Evolutionary conservation across 2,888 invertebrate genomes (phyloP).

Genomic region (Eremobia ochroleuca): DNA sequence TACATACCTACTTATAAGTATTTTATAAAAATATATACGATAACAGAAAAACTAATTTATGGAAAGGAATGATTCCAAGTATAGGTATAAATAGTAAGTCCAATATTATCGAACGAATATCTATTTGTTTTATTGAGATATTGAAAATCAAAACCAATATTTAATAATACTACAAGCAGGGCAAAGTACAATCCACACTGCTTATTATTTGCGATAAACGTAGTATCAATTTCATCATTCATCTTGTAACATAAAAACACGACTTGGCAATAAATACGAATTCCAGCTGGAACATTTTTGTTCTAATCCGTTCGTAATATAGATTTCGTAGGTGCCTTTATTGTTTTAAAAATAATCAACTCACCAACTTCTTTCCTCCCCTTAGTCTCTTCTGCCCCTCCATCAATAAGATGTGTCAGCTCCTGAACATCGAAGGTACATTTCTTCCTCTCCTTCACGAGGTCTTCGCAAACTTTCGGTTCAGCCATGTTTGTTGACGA

Average conservation of each 20-base stretch:
- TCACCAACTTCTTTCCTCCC: slow-evolving; percentile 90
- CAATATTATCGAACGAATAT: background rate
- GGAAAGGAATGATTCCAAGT: background rate
- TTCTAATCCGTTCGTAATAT: background rate
- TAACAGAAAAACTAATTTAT: too few species aligned
- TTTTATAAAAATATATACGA: background rate
- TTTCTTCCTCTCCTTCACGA: slow-evolving; percentile 92
- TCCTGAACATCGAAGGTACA: slow-evolving; percentile 94
- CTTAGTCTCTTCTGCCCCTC: slow-evolving; percentile 93
- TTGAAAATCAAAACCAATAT: slow-evolving; percentile 11
- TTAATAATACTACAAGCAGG: background rate
- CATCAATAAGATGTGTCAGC: slow-evolving; percentile 94
- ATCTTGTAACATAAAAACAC: background rate
- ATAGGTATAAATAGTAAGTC: background rate
- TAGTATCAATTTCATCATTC: background rate
- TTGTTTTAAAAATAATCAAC: slow-evolving; percentile 45
- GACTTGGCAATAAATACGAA: background rate
- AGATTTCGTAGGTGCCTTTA: too few species aligned
- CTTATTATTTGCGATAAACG: slow-evolving; percentile 19
- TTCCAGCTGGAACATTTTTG: background rate
- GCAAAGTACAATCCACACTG: slow-evolving; percentile 8
- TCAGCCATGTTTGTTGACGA: slow-evolving; percentile 68
- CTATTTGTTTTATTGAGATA: background rate
- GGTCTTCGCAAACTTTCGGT: slow-evolving; percentile 91
- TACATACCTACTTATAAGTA: background rate